Conservation (phyloP, 2,888 invertebrate genomes). For the Argyresthia albistria region DNA sequence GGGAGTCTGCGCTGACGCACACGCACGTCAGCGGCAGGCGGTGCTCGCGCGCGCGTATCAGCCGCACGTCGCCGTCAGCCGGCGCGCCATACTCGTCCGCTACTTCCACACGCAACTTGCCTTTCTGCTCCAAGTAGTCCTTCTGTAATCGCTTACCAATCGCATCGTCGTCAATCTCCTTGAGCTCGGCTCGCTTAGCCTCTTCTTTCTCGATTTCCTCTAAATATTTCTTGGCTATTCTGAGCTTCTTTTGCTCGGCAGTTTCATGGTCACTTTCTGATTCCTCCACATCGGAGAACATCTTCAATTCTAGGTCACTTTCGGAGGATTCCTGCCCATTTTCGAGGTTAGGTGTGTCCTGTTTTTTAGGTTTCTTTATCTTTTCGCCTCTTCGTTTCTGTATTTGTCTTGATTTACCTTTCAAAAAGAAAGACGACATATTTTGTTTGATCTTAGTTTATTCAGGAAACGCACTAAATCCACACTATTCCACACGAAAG, state of each 20-base stretch:
- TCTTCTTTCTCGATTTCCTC: constrained; percentile 89
- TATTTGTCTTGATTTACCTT: constrained; percentile 68
- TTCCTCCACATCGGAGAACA: constrained; percentile 59
- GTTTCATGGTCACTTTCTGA: constrained; percentile 82
- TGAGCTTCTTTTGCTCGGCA: constrained; percentile 90
- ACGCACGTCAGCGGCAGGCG: constrained; percentile 85
- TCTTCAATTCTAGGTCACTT: constrained; percentile 75
- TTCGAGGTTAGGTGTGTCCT: constrained; percentile 50
- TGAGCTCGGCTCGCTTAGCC: constrained; percentile 76
- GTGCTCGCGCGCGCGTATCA: constrained; percentile 84
- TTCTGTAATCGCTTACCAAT: constrained; percentile 84
- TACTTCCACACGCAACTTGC: constrained; percentile 81
- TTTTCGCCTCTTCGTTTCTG: constrained; percentile 69
- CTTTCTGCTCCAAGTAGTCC: constrained; percentile 90
- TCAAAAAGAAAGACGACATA: constrained; percentile 74
- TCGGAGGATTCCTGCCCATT: constrained; percentile 76
- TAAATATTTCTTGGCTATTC: constrained; percentile 91
- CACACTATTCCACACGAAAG: no score
- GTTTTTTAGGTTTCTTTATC: constrained; percentile 45
- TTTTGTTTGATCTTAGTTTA: constrained; percentile 31
- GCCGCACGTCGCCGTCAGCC: constrained; percentile 39
- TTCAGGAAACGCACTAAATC: not conserved
- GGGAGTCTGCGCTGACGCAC: constrained; percentile 81
- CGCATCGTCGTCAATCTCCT: constrained; percentile 75
- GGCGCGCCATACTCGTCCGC: constrained; percentile 72